Evolutionary conservation across 1,140 invertebrate genomes (phyloP), one percentile per base, ranked within the genome.

Genomic region (Trichomalopsis sarcophagae): DNA sequence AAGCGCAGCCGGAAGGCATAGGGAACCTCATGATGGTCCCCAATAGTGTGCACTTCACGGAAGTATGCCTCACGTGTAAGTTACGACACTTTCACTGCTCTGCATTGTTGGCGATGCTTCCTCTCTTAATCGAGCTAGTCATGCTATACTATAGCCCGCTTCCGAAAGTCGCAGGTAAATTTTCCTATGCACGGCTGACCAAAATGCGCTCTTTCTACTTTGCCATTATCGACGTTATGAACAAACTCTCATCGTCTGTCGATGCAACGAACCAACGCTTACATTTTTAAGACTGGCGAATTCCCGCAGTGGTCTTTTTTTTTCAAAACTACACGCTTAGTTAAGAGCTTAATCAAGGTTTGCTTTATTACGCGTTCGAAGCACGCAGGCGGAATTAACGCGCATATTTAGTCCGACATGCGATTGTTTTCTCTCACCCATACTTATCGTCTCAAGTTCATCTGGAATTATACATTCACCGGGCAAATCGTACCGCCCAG

Each of bases 11-110:
- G 0, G 97, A 98, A 92, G 97, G 97, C 23, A 96, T 97, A 44
- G 97, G 97, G 27, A 97, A 96, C 85, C 94, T 98, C 1, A 97
- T 98, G 94, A 94, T 97, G 78, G 96, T 97, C 7, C 97, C 97
- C 2, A 97, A 97, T 87, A 97, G 96, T 90, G 96, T 97, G 9
- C 97, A 98, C 91, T 98, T 98, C 89, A 97, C 96, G 23, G 97
- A 98, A 95, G 96, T 98, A 47, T 98, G 97, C 91, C 94, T 98
- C 23, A 95, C 96, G 50, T 97, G 97, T 98, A 93, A 96, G 96
- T 95, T 66, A 96, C 95, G 6, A 27, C 17, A 47, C 13, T 27
- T 71, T 71, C 76, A 55, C 68, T 4, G 11, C 68, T 30, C 14
- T 30, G 27, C 30, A 3, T 30, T 36, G 4, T 36, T 36, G 33